Evolutionary conservation across 2,797 vertebrate species (phyloP), one percentile per base, ranked within the genome.

Genomic region (Nyctibius grandis): DNA sequence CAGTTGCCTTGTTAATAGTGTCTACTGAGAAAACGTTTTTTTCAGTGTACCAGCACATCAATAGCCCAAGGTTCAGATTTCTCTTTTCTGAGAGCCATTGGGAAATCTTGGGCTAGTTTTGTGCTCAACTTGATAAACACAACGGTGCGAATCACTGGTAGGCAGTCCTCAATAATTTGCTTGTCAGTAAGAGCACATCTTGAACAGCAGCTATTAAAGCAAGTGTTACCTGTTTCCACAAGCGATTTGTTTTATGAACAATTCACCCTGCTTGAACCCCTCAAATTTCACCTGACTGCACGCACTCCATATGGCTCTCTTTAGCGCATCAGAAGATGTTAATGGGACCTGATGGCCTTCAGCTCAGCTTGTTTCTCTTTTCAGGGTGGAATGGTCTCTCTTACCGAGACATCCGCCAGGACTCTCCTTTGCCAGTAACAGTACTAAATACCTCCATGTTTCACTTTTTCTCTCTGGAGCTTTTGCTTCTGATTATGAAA

Each of bases 21-120:
- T 96, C 95, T 97, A 94, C 92, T 89, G 94, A 96, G 96, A 83
- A 96, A 96, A 93, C 57, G 33, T 86, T 93, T 85, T 84, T 95
- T 89, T 85, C 61, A 61, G 18, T 77, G 33, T 34, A 53, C 6
- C 60, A 44, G 95, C 65, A 83, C 89, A 83, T 91, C 93, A 69
- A 1, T 83, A 97, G 94, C 89, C 91, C 87, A 91, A 12, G 82
- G 93, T 95, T 95, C 91, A 38, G 77, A 8, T 81, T 91, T 38
- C 28, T 72, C 85, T 87, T 85, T 91, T 91, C 61, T 76, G 50
- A 56, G 93, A 94, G 74, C 91, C 61, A 44, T 5, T 50, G 95
- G 96, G 95, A 90, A 96, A 91, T 85, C 86, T 29, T 54, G 12
- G 74, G 93, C 77, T 75, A 36, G n/a, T 73, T 68, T 88, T 95